Percentiles rank a stretch among this genome's conserved stretches.
These are phyloP conservation scores for Chesias legatella DNA, from an alignment of 2,888 invertebrate species.

Conservation along the genomic window DNA sequence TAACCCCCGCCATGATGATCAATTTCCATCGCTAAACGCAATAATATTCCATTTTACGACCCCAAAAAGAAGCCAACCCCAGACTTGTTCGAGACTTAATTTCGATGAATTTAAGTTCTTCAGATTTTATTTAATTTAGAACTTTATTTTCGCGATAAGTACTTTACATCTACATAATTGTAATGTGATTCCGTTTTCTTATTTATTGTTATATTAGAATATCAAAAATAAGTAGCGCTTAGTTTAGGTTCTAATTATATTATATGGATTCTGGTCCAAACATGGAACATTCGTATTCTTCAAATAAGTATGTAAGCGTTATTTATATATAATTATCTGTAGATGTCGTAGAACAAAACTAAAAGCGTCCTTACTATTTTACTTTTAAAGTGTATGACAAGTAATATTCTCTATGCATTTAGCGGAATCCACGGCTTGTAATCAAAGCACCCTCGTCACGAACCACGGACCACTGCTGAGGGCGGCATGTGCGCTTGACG, in stretches of 20 bases:
- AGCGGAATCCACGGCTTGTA: slow-evolving; percentile 41
- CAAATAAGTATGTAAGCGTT: too few species aligned
- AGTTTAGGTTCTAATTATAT: too few species aligned
- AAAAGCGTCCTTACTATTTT: slow-evolving; percentile 23
- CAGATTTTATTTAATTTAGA: slow-evolving; percentile 20
- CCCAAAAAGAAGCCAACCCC: slow-evolving; percentile 41
- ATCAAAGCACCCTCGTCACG: slow-evolving; percentile 40
- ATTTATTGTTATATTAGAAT: too few species aligned
- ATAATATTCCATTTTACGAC: slow-evolving; percentile 61
- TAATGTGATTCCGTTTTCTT: too few species aligned
- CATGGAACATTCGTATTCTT: too few species aligned
- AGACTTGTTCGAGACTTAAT: slow-evolving; percentile 32
- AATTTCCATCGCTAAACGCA: slow-evolving; percentile 63
- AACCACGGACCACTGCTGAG: slow-evolving; percentile 22
- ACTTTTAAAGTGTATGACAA: slow-evolving; percentile 30
- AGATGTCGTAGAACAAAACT: too few species aligned
- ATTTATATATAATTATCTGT: too few species aligned
- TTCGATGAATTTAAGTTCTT: slow-evolving; percentile 37
- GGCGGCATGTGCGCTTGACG: slow-evolving; percentile 61
- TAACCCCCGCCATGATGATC: slow-evolving; percentile 52
- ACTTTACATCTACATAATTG: slow-evolving; percentile 2
- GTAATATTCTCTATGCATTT: slow-evolving; percentile 37
- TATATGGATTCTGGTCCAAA: too few species aligned
- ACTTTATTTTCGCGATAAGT: background rate
- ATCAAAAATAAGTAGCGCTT: too few species aligned